Base-by-base conservation (phyloP, 2,888 invertebrate genomes). In the Caenorhabditis sp. region DNA sequence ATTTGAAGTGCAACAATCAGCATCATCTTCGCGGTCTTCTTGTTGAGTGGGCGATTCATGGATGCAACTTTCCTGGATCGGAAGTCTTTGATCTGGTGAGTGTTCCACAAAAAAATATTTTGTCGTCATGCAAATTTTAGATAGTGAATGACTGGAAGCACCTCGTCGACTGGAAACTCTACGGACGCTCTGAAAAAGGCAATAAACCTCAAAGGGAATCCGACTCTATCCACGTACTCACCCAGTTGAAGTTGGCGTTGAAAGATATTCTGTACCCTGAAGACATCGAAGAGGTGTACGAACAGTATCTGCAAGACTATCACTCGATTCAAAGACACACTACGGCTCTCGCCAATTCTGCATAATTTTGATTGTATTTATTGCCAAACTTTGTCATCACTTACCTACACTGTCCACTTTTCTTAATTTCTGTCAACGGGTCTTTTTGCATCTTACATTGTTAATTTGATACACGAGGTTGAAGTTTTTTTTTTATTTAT, bases 71-170 rank as follows among this genome's bases (percentile, higher is more conserved):
- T 47, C 68, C 77, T 0, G 83, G 82, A 15, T 60, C 47, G 0
- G 74, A 80, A 15, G 79, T 65, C n/a, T 85, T 70, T 56, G 51
- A 62, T 50, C 67, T 67, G 20, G 80, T 84, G 18, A 53, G 61
- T 69, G 22, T 40, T 40, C 61, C 22, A n/a, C 2, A 50, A 26
- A 47, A 35, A 40, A 5, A 40, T 18, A 40, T 40, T 5, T 32
- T 6, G 32, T 32, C 9, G 4, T 32, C 32, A 32, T 13, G 50
- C 20, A n/a, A 50, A n/a, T 74, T 70, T 24, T 60, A 80, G 80
- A 61, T 76, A 40, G 60, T 50, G 60, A 65, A 70, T 22, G 81
- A 81, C 47, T 81, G 81, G 81, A 70, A 68, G n/a, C 60, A 40
- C 1, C 24, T 37, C 13, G 67, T 76, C 2, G 76, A 76, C n/a